phyloP scores from a whole-genome alignment of 2,797 vertebrate genomes.

The Oceanodroma leucorhoa region DNA sequence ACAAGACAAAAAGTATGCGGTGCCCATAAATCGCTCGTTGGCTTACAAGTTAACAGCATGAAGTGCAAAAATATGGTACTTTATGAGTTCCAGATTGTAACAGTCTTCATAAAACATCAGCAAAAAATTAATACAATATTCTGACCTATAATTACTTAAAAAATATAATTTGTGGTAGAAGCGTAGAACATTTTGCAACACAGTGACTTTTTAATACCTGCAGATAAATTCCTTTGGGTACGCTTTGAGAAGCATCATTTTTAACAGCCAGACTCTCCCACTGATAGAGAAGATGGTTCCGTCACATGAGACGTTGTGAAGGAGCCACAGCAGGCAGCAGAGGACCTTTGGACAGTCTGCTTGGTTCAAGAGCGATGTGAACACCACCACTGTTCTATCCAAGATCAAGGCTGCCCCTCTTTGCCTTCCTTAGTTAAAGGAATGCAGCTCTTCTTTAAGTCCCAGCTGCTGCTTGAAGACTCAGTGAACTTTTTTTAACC shows the following conservation, averaged over 20 bases:
- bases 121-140: background rate
- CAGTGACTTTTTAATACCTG: background rate
- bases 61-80: background rate
- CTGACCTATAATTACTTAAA: background rate
- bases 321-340: background rate
- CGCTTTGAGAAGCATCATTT: background rate
- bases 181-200: background rate
- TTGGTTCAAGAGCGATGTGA: background rate
- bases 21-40: background rate
- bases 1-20: background rate
- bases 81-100: background rate
- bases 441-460: background rate
- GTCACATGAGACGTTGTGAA: fast-evolving
- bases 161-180: background rate
- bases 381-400: background rate
- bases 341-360: background rate
- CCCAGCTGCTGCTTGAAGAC: background rate
- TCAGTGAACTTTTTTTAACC: background rate
- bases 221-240: background rate
- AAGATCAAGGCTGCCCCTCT: background rate
- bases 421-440: background rate
- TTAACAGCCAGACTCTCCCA: background rate
- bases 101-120: background rate
- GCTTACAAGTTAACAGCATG: background rate
- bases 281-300: background rate